Conservation (phyloP, 2,113 vertebrate genomes). For the Choloepus hoffmanni region DNA sequence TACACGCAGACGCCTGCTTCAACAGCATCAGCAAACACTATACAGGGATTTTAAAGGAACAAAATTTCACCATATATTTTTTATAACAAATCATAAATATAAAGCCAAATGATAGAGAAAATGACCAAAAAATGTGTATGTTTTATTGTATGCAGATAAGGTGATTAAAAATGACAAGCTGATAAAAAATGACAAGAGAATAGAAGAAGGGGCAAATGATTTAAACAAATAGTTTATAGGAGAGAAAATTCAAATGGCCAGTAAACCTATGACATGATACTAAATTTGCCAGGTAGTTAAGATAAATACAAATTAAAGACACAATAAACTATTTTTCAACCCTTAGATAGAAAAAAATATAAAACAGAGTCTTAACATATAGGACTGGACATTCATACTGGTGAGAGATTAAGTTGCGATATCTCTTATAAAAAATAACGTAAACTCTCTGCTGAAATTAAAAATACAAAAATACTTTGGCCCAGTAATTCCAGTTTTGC, state of each 20-base stretch:
- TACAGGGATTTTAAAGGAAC: neutral
- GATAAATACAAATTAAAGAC: slow-evolving; percentile 25
- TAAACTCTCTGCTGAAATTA: neutral
- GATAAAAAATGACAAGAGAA: neutral
- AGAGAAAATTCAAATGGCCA: neutral
- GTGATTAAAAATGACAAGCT: neutral
- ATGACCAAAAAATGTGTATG: neutral
- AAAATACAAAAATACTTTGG: neutral
- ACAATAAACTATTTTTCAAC: neutral
- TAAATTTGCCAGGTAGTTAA: neutral
- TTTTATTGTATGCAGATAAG: neutral
- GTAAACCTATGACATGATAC: neutral
- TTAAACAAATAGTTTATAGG: neutral
- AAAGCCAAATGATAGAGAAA: neutral
- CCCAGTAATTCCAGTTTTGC: neutral
- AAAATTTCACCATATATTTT: neutral
- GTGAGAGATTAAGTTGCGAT: neutral
- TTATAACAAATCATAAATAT: neutral
- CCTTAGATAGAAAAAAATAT: neutral
- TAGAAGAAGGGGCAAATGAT: neutral
- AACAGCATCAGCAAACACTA: too few species aligned
- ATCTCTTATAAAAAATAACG: neutral
- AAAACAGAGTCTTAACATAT: neutral
- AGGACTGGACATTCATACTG: rapidly evolving
- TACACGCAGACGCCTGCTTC: neutral